Percentiles rank a stretch among this genome's conserved stretches.
Conservation (phyloP, 2,113 vertebrate genomes). For the Odontophorus gujanensis region DNA sequence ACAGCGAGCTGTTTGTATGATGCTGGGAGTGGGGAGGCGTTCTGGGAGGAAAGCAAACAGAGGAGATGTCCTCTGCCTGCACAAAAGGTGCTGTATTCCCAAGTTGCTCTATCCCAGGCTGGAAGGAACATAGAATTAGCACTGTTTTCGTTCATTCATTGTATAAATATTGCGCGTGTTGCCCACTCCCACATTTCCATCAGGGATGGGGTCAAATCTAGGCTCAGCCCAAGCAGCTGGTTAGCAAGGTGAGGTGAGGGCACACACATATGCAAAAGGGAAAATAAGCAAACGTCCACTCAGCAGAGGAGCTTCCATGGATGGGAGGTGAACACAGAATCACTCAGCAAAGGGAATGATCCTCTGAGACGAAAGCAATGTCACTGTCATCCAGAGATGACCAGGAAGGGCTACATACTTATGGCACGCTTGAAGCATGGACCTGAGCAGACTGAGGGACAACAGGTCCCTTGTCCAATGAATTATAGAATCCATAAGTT, state of each 20-base stretch:
- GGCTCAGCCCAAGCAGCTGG: slow-evolving; percentile 30
- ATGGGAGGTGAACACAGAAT: neutral
- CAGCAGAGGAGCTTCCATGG: neutral
- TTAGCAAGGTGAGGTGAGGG: slow-evolving; percentile 4
- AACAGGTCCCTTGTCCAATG: neutral
- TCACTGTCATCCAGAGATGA: neutral
- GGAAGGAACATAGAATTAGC: slow-evolving; percentile 36
- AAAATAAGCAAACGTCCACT: neutral
- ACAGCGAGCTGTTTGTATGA: slow-evolving; percentile 47
- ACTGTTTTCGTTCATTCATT: slow-evolving; percentile 46
- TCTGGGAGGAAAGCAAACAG: slow-evolving; percentile 62
- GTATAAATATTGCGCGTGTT: neutral
- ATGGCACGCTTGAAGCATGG: neutral
- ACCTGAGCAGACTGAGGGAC: fast-evolving
- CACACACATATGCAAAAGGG: neutral
- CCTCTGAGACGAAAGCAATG: neutral
- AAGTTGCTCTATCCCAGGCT: neutral
- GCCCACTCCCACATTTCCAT: neutral
- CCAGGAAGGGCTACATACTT: fast-evolving
- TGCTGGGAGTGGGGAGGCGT: slow-evolving; percentile 15
- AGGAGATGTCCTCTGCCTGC: neutral
- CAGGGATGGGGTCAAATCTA: neutral
- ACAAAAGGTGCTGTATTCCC: slow-evolving; percentile 60
- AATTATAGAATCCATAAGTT: too few relatives aligned
- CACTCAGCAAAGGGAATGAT: fast-evolving